A percentile compares a stretch with the other conserved stretches of the same genome.
Evolutionary conservation across 1,140 invertebrate species (phyloP).

Genomic region (Drosophila athabasca): DNA sequence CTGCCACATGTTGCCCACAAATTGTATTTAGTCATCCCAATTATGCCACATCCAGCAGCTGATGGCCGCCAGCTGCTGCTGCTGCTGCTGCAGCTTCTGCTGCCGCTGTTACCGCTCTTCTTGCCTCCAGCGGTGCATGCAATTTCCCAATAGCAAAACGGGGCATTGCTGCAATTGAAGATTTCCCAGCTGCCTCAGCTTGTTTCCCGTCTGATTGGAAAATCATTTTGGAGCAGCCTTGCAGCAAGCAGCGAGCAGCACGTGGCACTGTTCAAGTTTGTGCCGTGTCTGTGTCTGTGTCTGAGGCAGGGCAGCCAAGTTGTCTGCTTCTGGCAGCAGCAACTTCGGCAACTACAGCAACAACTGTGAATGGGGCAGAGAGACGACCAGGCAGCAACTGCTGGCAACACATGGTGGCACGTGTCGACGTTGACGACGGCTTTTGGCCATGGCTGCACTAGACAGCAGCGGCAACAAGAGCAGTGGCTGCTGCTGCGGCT

Average conservation of each 20-base stretch:
- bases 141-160: conserved; percentile 62
- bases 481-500: conserved; percentile 11
- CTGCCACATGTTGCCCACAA: conserved; percentile 71
- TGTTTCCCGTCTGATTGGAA: conserved; percentile 67
- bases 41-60: conserved; percentile 65
- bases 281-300: conserved; percentile 13
- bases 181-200: conserved; percentile 68
- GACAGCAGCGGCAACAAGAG: conserved; percentile 35
- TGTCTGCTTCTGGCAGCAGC: conserved; percentile 41
- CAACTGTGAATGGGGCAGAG: not conserved
- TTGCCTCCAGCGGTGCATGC: conserved; percentile 38
- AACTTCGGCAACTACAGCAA: conserved; percentile 12
- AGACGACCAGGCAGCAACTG: conserved; percentile 12
- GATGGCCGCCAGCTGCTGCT: conserved; percentile 61
- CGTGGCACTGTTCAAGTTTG: conserved; percentile 54
- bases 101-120: conserved; percentile 22
- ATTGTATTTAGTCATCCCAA: conserved; percentile 68
- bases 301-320: conserved; percentile 27
- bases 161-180: conserved; percentile 60
- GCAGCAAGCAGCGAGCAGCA: conserved; percentile 38
- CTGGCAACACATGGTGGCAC: conserved; percentile 73
- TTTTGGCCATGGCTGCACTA: conserved; percentile 52
- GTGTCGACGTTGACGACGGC: conserved; percentile 60
- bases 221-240: conserved; percentile 54
- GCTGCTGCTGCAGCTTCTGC: conserved; percentile 33